phyloP scores from a whole-genome alignment of 2,113 vertebrate species.

The Lichenostomus cassidix region DNA sequence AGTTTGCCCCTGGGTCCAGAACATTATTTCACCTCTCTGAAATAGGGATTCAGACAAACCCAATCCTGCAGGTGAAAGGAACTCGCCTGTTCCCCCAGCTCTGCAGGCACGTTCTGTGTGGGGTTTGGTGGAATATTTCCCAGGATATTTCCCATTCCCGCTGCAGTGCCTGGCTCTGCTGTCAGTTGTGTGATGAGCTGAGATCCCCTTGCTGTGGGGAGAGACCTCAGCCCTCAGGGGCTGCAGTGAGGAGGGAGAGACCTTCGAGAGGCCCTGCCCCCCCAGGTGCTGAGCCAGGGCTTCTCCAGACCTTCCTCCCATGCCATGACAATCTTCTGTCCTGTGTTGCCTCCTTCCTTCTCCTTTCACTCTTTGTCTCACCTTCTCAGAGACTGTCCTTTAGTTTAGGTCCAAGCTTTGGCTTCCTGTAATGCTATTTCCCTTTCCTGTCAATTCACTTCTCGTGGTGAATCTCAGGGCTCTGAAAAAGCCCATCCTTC shows the following conservation, averaged over 20 bases:
- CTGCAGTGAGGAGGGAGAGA: background rate
- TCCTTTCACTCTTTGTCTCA: background rate
- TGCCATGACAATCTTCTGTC: background rate
- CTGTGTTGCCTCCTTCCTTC: background rate
- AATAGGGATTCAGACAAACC: background rate
- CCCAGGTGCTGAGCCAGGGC: background rate
- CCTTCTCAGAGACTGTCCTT: background rate
- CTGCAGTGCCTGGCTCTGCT: background rate
- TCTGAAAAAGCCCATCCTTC: background rate
- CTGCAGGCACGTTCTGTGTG: background rate
- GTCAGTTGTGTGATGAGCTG: background rate
- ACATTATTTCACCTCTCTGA: background rate
- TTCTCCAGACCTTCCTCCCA: background rate
- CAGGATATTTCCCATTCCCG: background rate
- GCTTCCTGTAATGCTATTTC: background rate
- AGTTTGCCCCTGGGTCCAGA: background rate
- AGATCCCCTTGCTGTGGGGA: background rate
- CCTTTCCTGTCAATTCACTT: background rate
- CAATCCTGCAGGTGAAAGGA: background rate
- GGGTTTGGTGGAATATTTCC: background rate
- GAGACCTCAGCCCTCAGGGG: background rate
- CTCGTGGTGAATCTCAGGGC: background rate
- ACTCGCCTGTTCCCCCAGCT: background rate
- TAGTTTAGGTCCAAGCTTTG: background rate
- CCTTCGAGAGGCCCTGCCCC: background rate